These are phyloP conservation scores for Pyrocephalus nanus DNA, from an alignment of 2,797 vertebrate genomes.

Conservation along the genomic window DNA sequence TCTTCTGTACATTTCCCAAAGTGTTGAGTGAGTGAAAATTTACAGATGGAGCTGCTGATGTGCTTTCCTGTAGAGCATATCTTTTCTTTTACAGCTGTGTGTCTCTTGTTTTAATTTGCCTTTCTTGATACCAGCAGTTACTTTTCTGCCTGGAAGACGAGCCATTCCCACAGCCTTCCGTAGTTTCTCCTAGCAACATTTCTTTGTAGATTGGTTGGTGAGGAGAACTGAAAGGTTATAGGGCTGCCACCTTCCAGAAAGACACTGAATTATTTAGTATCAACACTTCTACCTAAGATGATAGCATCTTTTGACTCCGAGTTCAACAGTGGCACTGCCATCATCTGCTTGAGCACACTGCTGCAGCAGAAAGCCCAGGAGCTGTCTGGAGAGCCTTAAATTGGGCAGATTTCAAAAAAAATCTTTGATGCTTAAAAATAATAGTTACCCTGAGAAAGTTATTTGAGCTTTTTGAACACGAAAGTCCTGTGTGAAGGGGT, in stretches of 20 bases:
- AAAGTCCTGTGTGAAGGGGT: neutral
- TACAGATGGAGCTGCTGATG: constrained; percentile 27
- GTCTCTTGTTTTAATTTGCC: constrained; percentile 35
- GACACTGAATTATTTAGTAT: constrained; percentile 39
- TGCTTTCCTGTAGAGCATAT: constrained; percentile 45
- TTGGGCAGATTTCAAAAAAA: neutral
- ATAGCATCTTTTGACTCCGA: neutral
- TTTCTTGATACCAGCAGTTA: constrained; percentile 35
- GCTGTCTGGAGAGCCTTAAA: neutral
- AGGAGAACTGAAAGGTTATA: constrained; percentile 34
- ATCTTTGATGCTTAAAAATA: neutral
- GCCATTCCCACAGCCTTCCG: neutral
- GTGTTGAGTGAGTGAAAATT: constrained; percentile 13
- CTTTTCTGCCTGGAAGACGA: constrained; percentile 1
- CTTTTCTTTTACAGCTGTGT: constrained; percentile 43
- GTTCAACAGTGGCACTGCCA: neutral
- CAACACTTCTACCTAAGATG: neutral
- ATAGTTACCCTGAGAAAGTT: neutral
- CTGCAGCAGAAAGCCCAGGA: neutral
- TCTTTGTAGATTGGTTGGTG: constrained; percentile 23
- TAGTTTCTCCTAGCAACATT: constrained; percentile 33
- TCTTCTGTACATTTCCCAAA: constrained; percentile 20
- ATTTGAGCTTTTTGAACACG: neutral
- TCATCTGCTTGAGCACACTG: neutral
- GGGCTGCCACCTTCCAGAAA: constrained; percentile 11